These are phyloP conservation scores for Aurelia aurita complex sp. Pacific DNA, from an alignment of 30 jellyfish, hydroid and myxozoan genomes.

Conservation along the genomic window DNA sequence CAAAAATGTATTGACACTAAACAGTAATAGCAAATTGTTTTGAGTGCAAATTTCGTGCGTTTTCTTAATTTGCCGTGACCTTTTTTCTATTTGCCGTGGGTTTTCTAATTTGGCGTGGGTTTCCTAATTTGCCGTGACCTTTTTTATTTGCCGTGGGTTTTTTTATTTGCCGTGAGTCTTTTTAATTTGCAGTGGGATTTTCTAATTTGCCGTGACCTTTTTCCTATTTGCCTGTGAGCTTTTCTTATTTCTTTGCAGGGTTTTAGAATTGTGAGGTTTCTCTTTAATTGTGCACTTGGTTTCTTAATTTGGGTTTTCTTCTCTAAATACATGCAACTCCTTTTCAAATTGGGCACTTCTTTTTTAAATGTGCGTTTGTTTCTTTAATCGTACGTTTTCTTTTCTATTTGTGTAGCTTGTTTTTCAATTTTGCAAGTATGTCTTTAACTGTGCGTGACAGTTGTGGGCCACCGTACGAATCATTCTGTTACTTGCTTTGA, in stretches of 20 bases:
- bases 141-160: not conserved
- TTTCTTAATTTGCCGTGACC: too few species aligned
- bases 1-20: too few species aligned
- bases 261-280: too few species aligned
- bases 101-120: too few species aligned
- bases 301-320: not conserved
- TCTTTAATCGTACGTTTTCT: too few species aligned
- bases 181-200: not conserved
- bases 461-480: not conserved
- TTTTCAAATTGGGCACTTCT: not conserved
- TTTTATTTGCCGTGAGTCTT: not conserved
- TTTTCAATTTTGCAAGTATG: not conserved
- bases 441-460: not conserved
- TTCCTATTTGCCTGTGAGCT: not conserved
- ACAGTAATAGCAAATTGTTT: too few species aligned
- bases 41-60: too few species aligned
- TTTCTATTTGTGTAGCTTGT: not conserved
- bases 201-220: not conserved
- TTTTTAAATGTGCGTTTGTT: not conserved
- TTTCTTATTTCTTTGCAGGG: too few species aligned
- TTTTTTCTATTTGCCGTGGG: too few species aligned
- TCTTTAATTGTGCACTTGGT: not conserved
- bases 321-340: not conserved
- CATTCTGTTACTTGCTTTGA: too few species aligned
- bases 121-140: too few species aligned